Evolutionary conservation across 2,113 vertebrate genomes (phyloP).

Genomic region (Leucopsar rothschildi): DNA sequence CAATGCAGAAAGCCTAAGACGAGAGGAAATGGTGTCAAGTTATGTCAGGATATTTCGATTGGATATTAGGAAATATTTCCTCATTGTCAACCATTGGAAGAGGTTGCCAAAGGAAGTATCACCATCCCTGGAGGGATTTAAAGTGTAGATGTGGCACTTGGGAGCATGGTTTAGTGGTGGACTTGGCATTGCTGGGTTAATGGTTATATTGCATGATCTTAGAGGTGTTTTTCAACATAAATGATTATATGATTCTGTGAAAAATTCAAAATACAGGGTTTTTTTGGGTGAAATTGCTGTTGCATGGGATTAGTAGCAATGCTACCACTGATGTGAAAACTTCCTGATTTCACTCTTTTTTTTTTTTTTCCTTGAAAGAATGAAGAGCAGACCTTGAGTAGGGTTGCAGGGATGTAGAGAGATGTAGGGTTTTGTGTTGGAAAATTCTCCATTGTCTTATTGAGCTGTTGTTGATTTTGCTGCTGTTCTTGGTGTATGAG

Average conservation of each 20-base stretch:
- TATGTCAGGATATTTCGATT: background rate
- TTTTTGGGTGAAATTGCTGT: background rate
- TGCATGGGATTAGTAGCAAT: background rate
- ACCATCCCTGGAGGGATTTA: background rate
- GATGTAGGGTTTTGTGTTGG: conserved; percentile 27
- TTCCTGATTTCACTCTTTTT: background rate
- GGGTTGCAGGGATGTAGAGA: background rate
- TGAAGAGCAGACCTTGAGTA: background rate
- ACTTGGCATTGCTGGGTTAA: background rate
- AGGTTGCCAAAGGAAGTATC: background rate
- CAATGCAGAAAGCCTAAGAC: background rate
- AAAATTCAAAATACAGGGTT: background rate
- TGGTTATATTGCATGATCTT: background rate
- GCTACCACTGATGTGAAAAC: background rate
- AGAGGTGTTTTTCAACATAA: background rate
- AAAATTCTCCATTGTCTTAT: conserved; percentile 34
- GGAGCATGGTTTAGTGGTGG: background rate
- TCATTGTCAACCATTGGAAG: background rate
- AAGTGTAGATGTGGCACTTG: background rate
- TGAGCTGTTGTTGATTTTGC: conserved; percentile 57
- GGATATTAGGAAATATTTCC: background rate
- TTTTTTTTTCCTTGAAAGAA: background rate
- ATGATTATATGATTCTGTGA: background rate
- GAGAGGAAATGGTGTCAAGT: background rate
- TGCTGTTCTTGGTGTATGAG: conserved; percentile 2